Conservation (phyloP, 2,797 vertebrate species). For the Sebastes iracundus region DNA sequence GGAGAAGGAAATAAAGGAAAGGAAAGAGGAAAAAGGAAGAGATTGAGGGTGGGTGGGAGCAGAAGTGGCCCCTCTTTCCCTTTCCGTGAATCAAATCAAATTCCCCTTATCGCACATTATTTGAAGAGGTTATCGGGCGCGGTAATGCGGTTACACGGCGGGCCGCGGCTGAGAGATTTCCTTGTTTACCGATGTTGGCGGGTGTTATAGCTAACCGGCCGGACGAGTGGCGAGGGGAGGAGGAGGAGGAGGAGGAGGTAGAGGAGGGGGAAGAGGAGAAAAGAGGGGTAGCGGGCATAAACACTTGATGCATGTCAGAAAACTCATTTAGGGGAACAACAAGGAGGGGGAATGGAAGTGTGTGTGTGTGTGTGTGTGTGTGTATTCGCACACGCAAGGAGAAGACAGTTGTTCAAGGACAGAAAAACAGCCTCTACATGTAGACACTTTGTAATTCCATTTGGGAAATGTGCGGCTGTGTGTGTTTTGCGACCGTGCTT, state of each 20-base stretch:
- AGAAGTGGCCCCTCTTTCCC: conserved; percentile 69
- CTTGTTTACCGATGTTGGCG: conserved; percentile 95
- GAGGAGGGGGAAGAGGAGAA: conserved; percentile 23
- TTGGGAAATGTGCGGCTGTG: conserved; percentile 49
- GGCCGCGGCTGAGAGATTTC: conserved; percentile 91
- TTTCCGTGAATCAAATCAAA: conserved; percentile 93
- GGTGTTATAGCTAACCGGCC: conserved; percentile 79
- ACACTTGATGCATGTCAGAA: conserved; percentile 85
- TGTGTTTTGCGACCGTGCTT: conserved; percentile 33
- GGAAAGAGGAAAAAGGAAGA: conserved; percentile 17
- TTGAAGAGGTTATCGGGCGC: conserved; percentile 96
- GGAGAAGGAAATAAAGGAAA: conserved; percentile 26
- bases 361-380: conserved; percentile 1
- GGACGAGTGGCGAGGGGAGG: conserved; percentile 23
- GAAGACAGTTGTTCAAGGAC: conserved; percentile 76
- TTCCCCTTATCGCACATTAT: conserved; percentile 98
- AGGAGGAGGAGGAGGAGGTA: background rate
- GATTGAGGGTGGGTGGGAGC: conserved; percentile 39
- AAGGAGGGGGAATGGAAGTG: conserved; percentile 44
- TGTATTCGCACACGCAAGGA: conserved; percentile 26
- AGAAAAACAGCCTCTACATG: conserved; percentile 66
- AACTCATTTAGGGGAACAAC: conserved; percentile 80
- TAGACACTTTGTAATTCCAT: conserved; percentile 73
- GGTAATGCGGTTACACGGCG: conserved; percentile 94
- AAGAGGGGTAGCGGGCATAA: conserved; percentile 70